Conservation (phyloP, 1,140 invertebrate species). For the Drosophila leontia region DNA sequence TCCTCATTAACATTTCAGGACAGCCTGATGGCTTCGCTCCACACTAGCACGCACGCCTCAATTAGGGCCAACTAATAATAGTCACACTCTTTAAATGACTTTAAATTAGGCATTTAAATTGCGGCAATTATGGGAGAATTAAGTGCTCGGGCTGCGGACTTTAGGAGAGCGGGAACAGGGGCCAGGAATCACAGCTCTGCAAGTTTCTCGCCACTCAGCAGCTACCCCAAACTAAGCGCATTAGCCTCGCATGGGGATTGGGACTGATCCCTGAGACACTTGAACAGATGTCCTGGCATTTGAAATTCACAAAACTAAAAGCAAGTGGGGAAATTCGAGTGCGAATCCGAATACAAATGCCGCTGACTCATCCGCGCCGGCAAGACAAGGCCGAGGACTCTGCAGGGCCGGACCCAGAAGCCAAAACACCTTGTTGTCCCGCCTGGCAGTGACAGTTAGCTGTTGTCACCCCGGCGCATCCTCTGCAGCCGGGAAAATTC, state of each 20-base stretch:
- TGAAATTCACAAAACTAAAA: slow-evolving; percentile 84
- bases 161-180: background rate
- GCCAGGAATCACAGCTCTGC: slow-evolving; percentile 1
- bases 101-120: slow-evolving; percentile 36
- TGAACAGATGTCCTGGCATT: slow-evolving; percentile 83
- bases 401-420: slow-evolving; percentile 17
- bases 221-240: slow-evolving; percentile 35
- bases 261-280: slow-evolving; percentile 56
- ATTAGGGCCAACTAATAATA: slow-evolving; percentile 26
- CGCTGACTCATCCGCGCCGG: slow-evolving; percentile 31
- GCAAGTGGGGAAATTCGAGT: slow-evolving; percentile 45
- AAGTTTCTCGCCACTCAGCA: slow-evolving; percentile 12
- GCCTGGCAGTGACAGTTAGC: slow-evolving; percentile 64
- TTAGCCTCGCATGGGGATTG: slow-evolving; percentile 55
- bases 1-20: slow-evolving; percentile 19
- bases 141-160: background rate
- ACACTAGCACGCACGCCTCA: slow-evolving; percentile 11
- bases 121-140: slow-evolving; percentile 23
- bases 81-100: slow-evolving; percentile 7
- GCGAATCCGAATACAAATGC: slow-evolving; percentile 39
- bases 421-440: slow-evolving; percentile 61
- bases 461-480: slow-evolving; percentile 61
- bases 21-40: slow-evolving; percentile 8
- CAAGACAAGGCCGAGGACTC: slow-evolving; percentile 54
- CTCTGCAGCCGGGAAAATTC: slow-evolving; percentile 56